Conservation (phyloP, 1,140 invertebrate species). For the Portunus trituberculatus region DNA sequence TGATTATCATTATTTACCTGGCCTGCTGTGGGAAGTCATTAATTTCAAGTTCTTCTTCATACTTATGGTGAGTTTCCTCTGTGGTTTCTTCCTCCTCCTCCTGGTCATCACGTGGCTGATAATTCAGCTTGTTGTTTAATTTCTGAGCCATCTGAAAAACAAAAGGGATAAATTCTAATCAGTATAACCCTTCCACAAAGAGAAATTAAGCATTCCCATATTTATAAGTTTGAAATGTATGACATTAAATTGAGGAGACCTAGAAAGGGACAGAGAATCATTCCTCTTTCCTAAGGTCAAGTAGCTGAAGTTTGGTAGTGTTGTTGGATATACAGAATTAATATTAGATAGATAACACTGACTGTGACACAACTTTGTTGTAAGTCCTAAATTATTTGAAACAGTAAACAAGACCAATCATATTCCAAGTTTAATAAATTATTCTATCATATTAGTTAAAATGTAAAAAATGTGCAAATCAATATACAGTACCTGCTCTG, state of each 20-base stretch:
- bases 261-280: neutral
- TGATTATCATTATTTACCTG: constrained; percentile 83
- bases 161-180: too few species aligned
- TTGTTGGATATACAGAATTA: too few species aligned
- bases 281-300: too few species aligned
- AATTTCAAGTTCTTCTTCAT: constrained; percentile 99
- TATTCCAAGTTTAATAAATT: too few species aligned
- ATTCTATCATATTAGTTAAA: too few species aligned
- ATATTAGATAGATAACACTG: too few species aligned
- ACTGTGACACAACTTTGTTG: too few species aligned
- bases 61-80: constrained; percentile 85
- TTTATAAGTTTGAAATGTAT: neutral
- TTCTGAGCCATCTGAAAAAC: constrained; percentile 89
- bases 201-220: neutral
- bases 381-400: too few species aligned
- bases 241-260: neutral
- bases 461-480: too few species aligned
- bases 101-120: constrained; percentile 88
- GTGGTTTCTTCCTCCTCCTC: constrained; percentile 84
- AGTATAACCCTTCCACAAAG: neutral
- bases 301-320: too few species aligned
- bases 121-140: constrained; percentile 97
- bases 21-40: constrained; percentile 99
- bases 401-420: too few species aligned
- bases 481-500: constrained; percentile 85